Evolutionary conservation across 2,113 vertebrate genomes (phyloP).

Genomic region (Grus americana): DNA sequence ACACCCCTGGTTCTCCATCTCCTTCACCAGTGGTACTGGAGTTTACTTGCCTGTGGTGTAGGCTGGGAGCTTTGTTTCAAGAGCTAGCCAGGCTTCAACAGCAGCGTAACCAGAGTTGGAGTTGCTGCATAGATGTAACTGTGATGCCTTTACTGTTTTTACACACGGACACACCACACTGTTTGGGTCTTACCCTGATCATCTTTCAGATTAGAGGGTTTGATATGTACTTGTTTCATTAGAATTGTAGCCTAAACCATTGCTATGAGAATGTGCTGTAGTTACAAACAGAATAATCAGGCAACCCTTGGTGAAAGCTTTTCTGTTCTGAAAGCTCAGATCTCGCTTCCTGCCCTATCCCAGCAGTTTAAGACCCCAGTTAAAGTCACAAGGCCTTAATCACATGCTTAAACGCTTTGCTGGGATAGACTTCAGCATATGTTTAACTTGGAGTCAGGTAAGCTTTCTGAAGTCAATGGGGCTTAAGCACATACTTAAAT

Average conservation of each 20-base stretch:
- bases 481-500: constrained; percentile 53
- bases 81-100: background rate
- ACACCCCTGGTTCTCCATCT: background rate
- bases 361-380: constrained; percentile 3
- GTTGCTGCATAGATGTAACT: background rate
- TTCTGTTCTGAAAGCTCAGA: background rate
- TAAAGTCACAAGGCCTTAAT: constrained; percentile 45
- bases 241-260: background rate
- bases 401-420: constrained; percentile 39
- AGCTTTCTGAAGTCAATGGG: constrained; percentile 50
- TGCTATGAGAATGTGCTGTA: background rate
- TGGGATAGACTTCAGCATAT: constrained; percentile 22
- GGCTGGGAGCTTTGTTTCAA: background rate
- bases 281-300: background rate
- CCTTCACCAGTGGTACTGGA: background rate
- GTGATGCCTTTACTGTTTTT: background rate
- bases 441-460: constrained; percentile 55
- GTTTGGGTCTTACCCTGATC: background rate
- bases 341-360: background rate
- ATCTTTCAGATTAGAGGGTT: background rate
- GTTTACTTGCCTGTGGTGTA: background rate
- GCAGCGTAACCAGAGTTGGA: background rate
- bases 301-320: background rate
- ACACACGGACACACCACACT: background rate
- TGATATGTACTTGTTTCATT: background rate